A percentile compares a stretch with the other conserved stretches of the same genome.
Evolutionary conservation across 2,888 invertebrate genomes (phyloP).

Genomic region (Brachyptera risi): DNA sequence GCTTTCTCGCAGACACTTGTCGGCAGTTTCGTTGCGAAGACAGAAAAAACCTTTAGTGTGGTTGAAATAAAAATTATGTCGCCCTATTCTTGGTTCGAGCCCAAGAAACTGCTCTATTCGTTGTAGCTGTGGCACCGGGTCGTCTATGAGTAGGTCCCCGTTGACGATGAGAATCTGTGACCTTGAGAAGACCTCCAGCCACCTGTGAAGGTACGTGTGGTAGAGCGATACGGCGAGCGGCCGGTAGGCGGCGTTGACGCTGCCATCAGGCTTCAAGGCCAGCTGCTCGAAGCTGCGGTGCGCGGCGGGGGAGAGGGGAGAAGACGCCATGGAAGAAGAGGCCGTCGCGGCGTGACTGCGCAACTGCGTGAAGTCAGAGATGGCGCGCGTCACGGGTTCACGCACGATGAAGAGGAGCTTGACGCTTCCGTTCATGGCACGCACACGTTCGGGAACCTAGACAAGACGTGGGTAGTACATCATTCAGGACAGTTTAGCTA

Average conservation of each 20-base stretch:
- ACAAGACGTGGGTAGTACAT: no score
- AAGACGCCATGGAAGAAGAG: conserved; percentile 40
- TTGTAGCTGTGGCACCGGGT: conserved; percentile 82
- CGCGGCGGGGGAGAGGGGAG: conserved; percentile 39
- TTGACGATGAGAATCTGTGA: conserved; percentile 91
- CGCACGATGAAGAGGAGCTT: conserved; percentile 90
- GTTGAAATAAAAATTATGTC: conserved; percentile 94
- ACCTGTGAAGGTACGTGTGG: conserved; percentile 81
- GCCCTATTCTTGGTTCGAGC: conserved; percentile 62
- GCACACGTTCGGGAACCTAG: conserved; percentile 87
- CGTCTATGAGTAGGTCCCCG: conserved; percentile 86
- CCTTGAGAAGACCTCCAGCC: conserved; percentile 86
- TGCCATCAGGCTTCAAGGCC: conserved; percentile 73
- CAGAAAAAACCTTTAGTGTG: conserved; percentile 96
- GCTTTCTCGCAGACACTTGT: conserved; percentile 77
- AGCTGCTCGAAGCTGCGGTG: conserved; percentile 73
- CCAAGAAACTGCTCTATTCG: conserved; percentile 80
- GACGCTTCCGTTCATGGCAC: conserved; percentile 89
- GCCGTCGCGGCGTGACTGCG: conserved; percentile 77
- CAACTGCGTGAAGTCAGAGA: conserved; percentile 95
- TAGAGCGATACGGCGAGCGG: conserved; percentile 88
- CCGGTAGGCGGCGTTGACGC: conserved; percentile 76
- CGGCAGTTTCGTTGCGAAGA: conserved; percentile 48
- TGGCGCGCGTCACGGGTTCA: conserved; percentile 91
- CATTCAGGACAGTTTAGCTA: no score